Conservation (phyloP, 2,888 invertebrate genomes). For the Drosophila helvetica region DNA sequence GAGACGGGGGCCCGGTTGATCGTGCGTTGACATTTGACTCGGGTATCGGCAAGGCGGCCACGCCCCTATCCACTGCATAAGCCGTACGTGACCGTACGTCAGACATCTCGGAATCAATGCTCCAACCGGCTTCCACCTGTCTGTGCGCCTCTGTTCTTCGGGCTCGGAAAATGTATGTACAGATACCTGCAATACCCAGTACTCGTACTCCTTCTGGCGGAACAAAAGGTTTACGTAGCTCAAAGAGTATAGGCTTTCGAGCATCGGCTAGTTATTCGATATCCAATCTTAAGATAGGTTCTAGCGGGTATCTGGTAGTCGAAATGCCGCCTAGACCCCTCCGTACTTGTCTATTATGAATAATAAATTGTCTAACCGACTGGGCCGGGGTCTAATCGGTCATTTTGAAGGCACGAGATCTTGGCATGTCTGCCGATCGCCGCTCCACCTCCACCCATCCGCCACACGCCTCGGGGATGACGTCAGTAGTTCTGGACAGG, state of each 20-base stretch:
- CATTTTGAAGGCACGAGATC: conserved; percentile 65
- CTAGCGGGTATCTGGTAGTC: neutral
- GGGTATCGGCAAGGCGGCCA: conserved; percentile 37
- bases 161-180: conserved; percentile 2
- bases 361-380: conserved; percentile 32
- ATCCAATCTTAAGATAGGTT: too few relatives aligned
- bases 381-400: conserved; percentile 60
- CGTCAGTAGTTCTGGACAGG: conserved; percentile 30
- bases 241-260: too few relatives aligned
- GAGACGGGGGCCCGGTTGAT: conserved; percentile 32
- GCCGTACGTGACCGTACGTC: conserved; percentile 38
- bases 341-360: conserved; percentile 20
- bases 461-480: conserved; percentile 6
- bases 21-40: conserved; percentile 76
- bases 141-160: neutral
- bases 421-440: conserved; percentile 62
- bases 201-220: neutral
- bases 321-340: neutral
- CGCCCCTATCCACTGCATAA: conserved; percentile 41
- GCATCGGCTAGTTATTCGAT: neutral
- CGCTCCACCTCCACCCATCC: neutral
- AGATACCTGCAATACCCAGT: neutral
- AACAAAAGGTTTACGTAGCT: too few relatives aligned
- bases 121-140: conserved; percentile 3
- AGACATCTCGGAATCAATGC: conserved; percentile 39